phyloP scores from a whole-genome alignment of 1,140 invertebrate species.

The Penaeus chinensis region DNA sequence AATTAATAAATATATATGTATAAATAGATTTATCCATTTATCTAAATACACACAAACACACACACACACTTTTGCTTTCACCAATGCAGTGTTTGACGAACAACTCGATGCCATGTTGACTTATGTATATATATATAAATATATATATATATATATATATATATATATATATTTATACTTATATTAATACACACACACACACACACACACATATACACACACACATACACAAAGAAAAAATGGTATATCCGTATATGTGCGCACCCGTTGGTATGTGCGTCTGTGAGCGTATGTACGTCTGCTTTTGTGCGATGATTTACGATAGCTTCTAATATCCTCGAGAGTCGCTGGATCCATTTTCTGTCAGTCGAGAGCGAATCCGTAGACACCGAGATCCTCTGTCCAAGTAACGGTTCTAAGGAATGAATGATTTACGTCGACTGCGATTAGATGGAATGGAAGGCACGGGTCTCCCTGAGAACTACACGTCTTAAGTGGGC shows the following conservation, averaged over 20 bases:
- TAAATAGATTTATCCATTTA: too few relatives aligned
- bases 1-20: too few relatives aligned
- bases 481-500: conserved; percentile 22
- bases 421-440: conserved; percentile 29
- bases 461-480: neutral
- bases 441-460: conserved; percentile 16
- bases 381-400: neutral
- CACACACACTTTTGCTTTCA: too few relatives aligned
- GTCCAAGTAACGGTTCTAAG: neutral
- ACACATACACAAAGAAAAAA: neutral
- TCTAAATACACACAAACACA: too few relatives aligned
- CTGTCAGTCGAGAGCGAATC: neutral
- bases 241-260: neutral
- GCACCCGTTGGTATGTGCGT: neutral
- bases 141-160: too few relatives aligned
- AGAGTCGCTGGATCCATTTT: neutral
- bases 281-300: neutral
- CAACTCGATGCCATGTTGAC: too few relatives aligned
- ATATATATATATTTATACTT: too few relatives aligned
- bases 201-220: neutral
- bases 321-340: too few relatives aligned
- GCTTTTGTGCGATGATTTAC: too few relatives aligned
- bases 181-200: neutral
- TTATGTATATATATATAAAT: too few relatives aligned
- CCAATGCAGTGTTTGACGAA: too few relatives aligned